phyloP scores from a whole-genome alignment of 2,888 invertebrate genomes.

The Papilio elwesi region DNA sequence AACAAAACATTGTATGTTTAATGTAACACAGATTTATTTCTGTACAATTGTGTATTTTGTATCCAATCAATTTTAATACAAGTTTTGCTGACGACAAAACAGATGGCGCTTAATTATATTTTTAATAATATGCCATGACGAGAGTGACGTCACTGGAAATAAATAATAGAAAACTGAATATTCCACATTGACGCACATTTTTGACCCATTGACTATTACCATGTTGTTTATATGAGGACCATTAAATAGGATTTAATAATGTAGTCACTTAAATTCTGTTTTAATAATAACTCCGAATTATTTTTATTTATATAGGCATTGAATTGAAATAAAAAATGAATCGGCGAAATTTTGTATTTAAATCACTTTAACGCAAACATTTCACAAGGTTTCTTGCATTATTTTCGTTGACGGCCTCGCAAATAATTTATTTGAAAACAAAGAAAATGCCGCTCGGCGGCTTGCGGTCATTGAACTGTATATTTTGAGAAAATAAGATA shows the following conservation, averaged over 20 bases:
- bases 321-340: no score
- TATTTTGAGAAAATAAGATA: conserved; percentile 33
- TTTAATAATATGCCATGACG: no score
- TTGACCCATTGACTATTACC: no score
- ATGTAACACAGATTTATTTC: background rate
- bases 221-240: no score
- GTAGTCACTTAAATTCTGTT: no score
- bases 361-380: conserved; percentile 7
- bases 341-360: background rate
- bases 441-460: conserved; percentile 16
- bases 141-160: no score
- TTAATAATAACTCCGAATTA: no score
- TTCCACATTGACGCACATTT: no score
- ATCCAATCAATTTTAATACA: background rate
- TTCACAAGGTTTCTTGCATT: conserved; percentile 21
- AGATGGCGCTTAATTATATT: background rate
- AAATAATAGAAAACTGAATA: no score
- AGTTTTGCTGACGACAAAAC: background rate
- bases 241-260: no score
- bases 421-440: conserved; percentile 29
- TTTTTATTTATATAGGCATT: no score
- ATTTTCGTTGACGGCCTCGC: conserved; percentile 13
- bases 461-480: conserved; percentile 23
- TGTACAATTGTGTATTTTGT: background rate
- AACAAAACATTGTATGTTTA: background rate